Evolutionary conservation across 2,797 vertebrate species (phyloP).

Genomic region (Sparidentex hasta): DNA sequence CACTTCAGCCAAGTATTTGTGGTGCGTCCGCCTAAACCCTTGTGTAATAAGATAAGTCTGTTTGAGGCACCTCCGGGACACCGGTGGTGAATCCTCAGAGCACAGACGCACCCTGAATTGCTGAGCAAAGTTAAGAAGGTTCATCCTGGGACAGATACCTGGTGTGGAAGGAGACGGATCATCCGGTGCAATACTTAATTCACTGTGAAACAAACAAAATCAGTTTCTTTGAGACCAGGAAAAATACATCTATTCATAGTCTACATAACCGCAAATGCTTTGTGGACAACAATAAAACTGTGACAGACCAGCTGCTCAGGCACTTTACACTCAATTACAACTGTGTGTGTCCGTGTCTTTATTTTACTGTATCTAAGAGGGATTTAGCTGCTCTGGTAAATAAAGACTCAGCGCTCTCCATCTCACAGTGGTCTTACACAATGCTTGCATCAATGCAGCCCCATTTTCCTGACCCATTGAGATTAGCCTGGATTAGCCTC

Average conservation of each 20-base stretch:
- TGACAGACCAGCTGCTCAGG: constrained; percentile 17
- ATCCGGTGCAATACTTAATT: neutral
- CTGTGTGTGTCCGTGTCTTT: too few species aligned
- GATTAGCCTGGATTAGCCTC: neutral
- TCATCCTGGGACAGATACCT: constrained; percentile 24
- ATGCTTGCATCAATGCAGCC: neutral
- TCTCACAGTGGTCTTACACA: neutral
- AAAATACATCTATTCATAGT: neutral
- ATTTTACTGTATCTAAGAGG: neutral
- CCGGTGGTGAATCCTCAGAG: constrained; percentile 23
- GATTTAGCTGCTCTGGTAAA: constrained; percentile 15
- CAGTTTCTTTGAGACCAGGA: neutral
- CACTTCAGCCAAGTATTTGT: too few species aligned
- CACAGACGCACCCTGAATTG: constrained; percentile 28
- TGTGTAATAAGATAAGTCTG: constrained; percentile 28
- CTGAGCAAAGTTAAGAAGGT: constrained; percentile 25
- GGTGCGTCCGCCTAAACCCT: too few species aligned
- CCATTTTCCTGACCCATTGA: neutral
- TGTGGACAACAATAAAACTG: neutral
- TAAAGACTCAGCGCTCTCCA: neutral
- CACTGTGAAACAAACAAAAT: neutral
- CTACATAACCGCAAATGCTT: neutral
- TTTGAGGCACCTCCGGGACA: constrained; percentile 17
- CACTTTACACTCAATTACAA: neutral
- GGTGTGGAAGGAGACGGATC: constrained; percentile 7